Conservation (phyloP, 2,888 invertebrate species). For the Boloria selene region DNA sequence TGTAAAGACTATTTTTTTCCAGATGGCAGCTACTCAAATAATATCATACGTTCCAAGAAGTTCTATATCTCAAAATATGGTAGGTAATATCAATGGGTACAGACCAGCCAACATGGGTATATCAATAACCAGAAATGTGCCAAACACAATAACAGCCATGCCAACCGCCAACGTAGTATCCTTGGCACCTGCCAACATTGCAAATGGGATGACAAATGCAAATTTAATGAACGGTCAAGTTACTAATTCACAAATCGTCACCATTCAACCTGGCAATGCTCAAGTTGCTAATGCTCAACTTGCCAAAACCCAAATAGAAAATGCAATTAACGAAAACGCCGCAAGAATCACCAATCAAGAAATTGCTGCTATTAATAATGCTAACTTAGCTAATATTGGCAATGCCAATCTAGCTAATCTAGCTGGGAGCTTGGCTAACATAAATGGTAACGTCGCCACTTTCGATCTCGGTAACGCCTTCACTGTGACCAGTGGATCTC, state of each 20-base stretch:
- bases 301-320: slow-evolving; percentile 15
- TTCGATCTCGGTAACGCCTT: slow-evolving; percentile 46
- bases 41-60: slow-evolving; percentile 40
- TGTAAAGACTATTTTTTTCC: slow-evolving; percentile 28
- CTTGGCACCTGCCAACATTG: neutral
- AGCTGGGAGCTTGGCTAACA: slow-evolving; percentile 37
- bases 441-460: slow-evolving; percentile 46
- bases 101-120: slow-evolving; percentile 10
- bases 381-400: slow-evolving; percentile 27
- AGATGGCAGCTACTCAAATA: slow-evolving; percentile 49
- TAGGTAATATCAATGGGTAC: slow-evolving; percentile 10
- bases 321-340: slow-evolving; percentile 30
- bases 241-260: slow-evolving; percentile 2
- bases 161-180: slow-evolving; percentile 7
- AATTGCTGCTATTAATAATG: slow-evolving; percentile 21
- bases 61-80: slow-evolving; percentile 20
- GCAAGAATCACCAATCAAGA: slow-evolving; percentile 27
- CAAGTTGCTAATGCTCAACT: neutral
- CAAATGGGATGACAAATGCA: slow-evolving; percentile 15
- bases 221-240: slow-evolving; percentile 7
- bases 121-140: slow-evolving; percentile 3
- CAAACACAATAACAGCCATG: slow-evolving; percentile 11
- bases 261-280: slow-evolving; percentile 5
- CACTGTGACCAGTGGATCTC: slow-evolving; percentile 46
- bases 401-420: slow-evolving; percentile 36